Evolutionary conservation across 2,888 invertebrate genomes (phyloP).

Genomic region (Therioaphis trifolii): DNA sequence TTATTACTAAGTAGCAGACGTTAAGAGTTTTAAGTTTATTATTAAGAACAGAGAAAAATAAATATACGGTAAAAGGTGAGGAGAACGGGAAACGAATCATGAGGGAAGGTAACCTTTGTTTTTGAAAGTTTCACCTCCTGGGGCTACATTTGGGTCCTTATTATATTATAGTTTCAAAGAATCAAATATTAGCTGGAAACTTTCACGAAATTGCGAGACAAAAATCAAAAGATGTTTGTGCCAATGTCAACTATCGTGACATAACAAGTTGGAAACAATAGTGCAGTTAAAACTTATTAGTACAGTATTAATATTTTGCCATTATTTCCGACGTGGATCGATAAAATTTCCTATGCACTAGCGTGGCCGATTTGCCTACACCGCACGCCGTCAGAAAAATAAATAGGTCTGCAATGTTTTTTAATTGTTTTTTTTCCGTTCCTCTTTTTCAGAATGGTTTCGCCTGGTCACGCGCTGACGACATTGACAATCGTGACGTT

Average conservation of each 20-base stretch:
- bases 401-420: not conserved
- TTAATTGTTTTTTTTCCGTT: not conserved
- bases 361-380: conserved; percentile 36
- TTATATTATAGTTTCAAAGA: not conserved
- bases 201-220: no score
- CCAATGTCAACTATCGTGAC: no score
- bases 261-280: no score
- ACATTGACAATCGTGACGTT: not conserved
- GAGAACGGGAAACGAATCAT: not conserved
- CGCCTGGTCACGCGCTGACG: no score
- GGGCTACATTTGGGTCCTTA: not conserved
- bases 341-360: not conserved
- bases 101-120: not conserved
- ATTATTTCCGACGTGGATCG: not conserved
- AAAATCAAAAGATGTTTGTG: not conserved
- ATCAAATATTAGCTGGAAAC: conserved; percentile 27
- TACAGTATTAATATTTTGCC: not conserved
- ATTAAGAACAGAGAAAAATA: not conserved
- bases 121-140: conserved; percentile 4
- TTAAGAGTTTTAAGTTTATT: conserved; percentile 7
- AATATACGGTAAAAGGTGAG: not conserved
- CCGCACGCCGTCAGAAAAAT: not conserved
- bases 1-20: not conserved
- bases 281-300: not conserved
- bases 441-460: not conserved